Percentiles rank a stretch among this genome's conserved stretches.
Evolutionary conservation across 2,113 vertebrate genomes (phyloP).

Genomic region (Phalacrocorax aristotelis): DNA sequence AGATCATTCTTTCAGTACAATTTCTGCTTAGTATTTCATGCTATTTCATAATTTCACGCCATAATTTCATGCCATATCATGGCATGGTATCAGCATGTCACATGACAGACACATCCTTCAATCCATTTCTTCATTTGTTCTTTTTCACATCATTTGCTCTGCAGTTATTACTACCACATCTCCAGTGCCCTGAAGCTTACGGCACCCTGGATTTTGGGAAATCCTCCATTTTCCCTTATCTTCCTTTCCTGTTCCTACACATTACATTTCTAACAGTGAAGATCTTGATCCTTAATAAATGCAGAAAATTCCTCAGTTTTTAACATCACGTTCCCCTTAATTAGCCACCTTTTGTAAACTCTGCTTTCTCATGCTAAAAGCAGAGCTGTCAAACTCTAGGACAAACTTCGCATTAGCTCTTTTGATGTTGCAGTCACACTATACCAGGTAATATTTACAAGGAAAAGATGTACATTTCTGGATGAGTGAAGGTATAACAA

Average conservation of each 20-base stretch:
- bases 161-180: neutral
- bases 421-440: neutral
- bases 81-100: neutral
- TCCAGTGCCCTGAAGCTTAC: neutral
- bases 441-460: neutral
- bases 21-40: neutral
- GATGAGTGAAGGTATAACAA: neutral
- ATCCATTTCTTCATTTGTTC: neutral
- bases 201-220: neutral
- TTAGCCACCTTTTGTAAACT: neutral
- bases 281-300: neutral
- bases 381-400: neutral
- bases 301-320: neutral
- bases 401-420: neutral
- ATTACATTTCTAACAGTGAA: neutral
- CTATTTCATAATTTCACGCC: neutral
- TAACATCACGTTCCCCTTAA: neutral
- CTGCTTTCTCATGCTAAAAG: neutral
- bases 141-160: neutral
- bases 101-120: fast-evolving
- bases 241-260: neutral
- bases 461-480: neutral
- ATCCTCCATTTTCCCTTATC: neutral
- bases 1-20: neutral
- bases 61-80: fast-evolving